Evolutionary conservation across 1,140 invertebrate genomes (phyloP).

Genomic region (Tetranychus urticae): DNA sequence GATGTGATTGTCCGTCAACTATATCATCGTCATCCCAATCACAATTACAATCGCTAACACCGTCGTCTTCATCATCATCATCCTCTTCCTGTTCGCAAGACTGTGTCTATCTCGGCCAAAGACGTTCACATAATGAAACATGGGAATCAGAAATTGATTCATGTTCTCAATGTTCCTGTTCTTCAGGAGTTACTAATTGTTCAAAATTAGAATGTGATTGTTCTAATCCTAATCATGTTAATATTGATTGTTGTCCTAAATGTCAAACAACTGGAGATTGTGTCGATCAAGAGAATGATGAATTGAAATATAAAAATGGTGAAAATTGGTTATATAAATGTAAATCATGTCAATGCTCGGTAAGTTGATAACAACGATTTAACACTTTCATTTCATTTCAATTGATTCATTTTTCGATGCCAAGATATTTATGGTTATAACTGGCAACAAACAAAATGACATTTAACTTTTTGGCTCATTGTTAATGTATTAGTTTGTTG

Average conservation of each 20-base stretch:
- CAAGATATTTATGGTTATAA: not conserved
- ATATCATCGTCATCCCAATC: not conserved
- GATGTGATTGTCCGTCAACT: slow-evolving; percentile 37
- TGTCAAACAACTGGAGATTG: slow-evolving; percentile 10
- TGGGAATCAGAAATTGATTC: not conserved
- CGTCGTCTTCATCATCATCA: no score
- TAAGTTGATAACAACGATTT: slow-evolving; percentile 1
- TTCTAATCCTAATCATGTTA: slow-evolving; percentile 3
- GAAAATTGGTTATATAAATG: slow-evolving; percentile 14
- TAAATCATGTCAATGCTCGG: slow-evolving; percentile 14
- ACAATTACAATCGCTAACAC: not conserved
- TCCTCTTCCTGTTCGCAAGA: not conserved
- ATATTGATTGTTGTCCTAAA: slow-evolving; percentile 12
- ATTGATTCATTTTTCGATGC: not conserved
- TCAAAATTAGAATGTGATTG: slow-evolving; percentile 11
- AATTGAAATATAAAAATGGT: slow-evolving; percentile 11
- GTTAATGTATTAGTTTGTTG: not conserved
- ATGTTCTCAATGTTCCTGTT: slow-evolving; percentile 11
- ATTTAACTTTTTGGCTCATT: not conserved
- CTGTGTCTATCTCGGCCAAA: not conserved
- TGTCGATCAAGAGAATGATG: slow-evolving; percentile 10
- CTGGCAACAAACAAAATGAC: not conserved
- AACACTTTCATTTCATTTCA: not conserved
- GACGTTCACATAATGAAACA: not conserved
- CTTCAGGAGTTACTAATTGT: slow-evolving; percentile 10